Conservation (phyloP, 2,888 invertebrate species). For the Glyphotaelius pellucidus region DNA sequence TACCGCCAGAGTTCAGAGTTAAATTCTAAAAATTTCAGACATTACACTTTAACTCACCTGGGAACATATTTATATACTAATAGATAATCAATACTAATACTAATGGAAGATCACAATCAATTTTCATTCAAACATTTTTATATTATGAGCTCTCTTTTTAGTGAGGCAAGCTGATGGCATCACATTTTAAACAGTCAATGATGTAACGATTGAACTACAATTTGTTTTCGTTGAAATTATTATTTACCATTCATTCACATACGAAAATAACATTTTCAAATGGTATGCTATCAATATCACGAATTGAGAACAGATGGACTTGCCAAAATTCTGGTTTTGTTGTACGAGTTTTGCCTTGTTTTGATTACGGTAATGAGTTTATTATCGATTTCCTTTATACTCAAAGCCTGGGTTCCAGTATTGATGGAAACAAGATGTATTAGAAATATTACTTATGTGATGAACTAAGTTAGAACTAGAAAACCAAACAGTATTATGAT, state of each 20-base stretch:
- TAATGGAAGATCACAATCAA: neutral
- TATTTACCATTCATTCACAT: neutral
- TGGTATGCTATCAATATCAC: neutral
- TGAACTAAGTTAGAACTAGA: constrained; percentile 40
- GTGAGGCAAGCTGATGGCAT: constrained; percentile 52
- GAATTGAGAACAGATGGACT: neutral
- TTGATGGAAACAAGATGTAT: constrained; percentile 21
- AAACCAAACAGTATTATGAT: constrained; percentile 34
- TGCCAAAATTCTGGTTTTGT: neutral
- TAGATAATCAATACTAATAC: neutral
- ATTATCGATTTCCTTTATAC: neutral
- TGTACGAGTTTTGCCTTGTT: neutral
- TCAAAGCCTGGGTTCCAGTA: constrained; percentile 41
- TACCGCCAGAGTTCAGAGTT: neutral
- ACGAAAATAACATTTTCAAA: constrained; percentile 3
- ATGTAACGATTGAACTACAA: constrained; percentile 48
- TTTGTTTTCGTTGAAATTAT: neutral
- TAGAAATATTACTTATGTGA: constrained; percentile 30
- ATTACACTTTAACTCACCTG: neutral
- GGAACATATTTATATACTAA: neutral
- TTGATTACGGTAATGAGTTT: neutral
- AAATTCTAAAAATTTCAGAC: neutral
- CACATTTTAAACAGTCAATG: constrained; percentile 53
- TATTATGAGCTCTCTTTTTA: constrained; percentile 3
- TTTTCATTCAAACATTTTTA: neutral